These are phyloP conservation scores for Tetranychus urticae DNA, from an alignment of 1,140 invertebrate genomes.

Conservation along the genomic window DNA sequence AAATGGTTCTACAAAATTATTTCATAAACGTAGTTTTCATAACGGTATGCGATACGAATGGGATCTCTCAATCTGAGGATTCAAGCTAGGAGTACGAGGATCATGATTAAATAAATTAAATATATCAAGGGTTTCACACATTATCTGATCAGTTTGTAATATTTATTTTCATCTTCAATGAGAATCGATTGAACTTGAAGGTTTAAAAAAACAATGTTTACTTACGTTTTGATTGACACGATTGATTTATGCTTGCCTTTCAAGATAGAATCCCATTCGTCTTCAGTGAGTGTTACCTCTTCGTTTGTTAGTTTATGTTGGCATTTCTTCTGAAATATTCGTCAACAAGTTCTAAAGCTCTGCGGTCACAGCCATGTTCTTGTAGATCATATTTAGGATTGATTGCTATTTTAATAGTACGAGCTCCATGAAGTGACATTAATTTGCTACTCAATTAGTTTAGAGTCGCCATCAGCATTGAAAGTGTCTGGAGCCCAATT, in stretches of 20 bases:
- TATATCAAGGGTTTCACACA: neutral
- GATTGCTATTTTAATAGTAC: constrained; percentile 85
- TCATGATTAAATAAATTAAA: too few relatives aligned
- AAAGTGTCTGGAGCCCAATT: constrained; percentile 36
- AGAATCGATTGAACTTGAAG: neutral
- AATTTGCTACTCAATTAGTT: constrained; percentile 57
- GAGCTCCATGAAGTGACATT: constrained; percentile 61
- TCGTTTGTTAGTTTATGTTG: constrained; percentile 11
- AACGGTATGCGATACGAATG: too few relatives aligned
- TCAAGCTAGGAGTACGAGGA: too few relatives aligned
- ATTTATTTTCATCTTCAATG: neutral
- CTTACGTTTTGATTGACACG: constrained; percentile 19
- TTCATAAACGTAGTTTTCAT: too few relatives aligned
- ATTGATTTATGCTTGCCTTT: constrained; percentile 14
- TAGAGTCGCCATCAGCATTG: constrained; percentile 64
- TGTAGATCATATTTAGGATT: constrained; percentile 95
- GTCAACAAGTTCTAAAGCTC: constrained; percentile 54
- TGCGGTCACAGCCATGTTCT: constrained; percentile 66
- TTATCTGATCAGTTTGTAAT: neutral
- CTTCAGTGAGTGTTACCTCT: constrained; percentile 29
- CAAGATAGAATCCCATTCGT: constrained; percentile 45
- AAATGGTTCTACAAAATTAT: too few relatives aligned
- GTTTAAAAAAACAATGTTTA: neutral
- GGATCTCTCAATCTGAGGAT: too few relatives aligned
- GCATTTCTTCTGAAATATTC: constrained; percentile 70